Conservation (phyloP, 2,888 invertebrate genomes). For the Drosophila tanythrix region DNA sequence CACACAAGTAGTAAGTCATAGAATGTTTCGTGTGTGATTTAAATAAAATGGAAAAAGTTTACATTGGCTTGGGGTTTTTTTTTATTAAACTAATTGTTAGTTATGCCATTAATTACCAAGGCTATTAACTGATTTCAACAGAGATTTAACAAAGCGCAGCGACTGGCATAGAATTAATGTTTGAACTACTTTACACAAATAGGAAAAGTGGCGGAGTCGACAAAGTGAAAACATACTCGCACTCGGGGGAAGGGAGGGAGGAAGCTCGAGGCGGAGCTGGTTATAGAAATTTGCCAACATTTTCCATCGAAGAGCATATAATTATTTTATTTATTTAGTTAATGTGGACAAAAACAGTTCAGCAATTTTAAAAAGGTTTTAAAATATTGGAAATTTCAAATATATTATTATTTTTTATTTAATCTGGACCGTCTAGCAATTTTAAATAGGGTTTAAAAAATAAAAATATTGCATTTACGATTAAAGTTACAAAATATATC, state of each 20-base stretch:
- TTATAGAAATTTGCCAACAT: background rate
- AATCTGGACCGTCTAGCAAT: no score
- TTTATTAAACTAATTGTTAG: constrained; percentile 13
- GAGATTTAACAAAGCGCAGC: background rate
- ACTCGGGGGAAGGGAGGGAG: background rate
- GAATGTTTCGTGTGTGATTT: constrained; percentile 25
- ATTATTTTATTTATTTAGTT: background rate
- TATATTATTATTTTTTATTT: no score
- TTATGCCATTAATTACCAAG: constrained; percentile 8
- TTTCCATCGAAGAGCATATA: background rate
- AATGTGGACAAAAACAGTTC: background rate
- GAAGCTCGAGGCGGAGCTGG: background rate
- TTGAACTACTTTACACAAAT: background rate
- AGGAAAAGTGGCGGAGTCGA: background rate
- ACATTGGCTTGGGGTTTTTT: constrained; percentile 8
- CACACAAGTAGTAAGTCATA: constrained; percentile 6
- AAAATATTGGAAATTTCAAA: no score
- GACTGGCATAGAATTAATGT: background rate
- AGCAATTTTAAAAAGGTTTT: background rate
- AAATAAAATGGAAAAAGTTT: constrained; percentile 32
- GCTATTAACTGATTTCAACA: constrained; percentile 2
- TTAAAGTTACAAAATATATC: no score
- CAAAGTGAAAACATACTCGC: background rate
- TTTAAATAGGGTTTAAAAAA: no score
- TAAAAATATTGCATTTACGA: no score